Conservation (phyloP, 2,113 vertebrate genomes). For the Lipophrys pholis region DNA sequence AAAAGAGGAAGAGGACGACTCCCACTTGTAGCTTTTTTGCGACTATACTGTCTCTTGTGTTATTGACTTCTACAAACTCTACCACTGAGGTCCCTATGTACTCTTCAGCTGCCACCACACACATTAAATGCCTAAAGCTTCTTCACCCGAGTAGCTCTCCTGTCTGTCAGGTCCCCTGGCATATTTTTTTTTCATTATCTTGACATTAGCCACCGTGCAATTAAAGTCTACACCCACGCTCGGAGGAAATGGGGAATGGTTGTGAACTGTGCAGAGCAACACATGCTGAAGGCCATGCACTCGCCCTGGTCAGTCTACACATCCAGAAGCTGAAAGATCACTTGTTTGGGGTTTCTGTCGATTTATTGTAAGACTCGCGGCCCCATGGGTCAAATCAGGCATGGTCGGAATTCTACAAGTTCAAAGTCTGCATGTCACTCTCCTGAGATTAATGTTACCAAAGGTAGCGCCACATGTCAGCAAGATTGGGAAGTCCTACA, state of each 20-base stretch:
- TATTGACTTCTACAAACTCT: constrained; percentile 15
- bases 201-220: constrained; percentile 75
- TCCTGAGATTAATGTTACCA: too few relatives aligned
- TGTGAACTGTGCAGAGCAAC: constrained; percentile 32
- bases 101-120: constrained; percentile 40
- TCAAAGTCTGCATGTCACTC: too few relatives aligned
- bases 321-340: too few relatives aligned
- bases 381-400: too few relatives aligned
- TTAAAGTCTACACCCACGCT: constrained; percentile 69
- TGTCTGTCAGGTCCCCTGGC: constrained; percentile 64
- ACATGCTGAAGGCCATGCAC: background rate
- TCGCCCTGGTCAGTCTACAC: constrained; percentile 20
- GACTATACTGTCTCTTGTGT: constrained; percentile 7
- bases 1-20: background rate
- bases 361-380: too few relatives aligned
- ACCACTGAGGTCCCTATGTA: background rate
- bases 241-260: background rate
- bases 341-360: too few relatives aligned
- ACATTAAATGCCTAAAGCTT: constrained; percentile 38
- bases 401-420: too few relatives aligned
- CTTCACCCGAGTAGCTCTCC: constrained; percentile 56
- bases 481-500: too few relatives aligned
- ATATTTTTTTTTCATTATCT: constrained; percentile 76
- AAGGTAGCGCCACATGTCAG: too few relatives aligned
- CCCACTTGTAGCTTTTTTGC: background rate